Evolutionary conservation across 2,113 vertebrate species (phyloP).

Genomic region (Microcebus griseorufus): DNA sequence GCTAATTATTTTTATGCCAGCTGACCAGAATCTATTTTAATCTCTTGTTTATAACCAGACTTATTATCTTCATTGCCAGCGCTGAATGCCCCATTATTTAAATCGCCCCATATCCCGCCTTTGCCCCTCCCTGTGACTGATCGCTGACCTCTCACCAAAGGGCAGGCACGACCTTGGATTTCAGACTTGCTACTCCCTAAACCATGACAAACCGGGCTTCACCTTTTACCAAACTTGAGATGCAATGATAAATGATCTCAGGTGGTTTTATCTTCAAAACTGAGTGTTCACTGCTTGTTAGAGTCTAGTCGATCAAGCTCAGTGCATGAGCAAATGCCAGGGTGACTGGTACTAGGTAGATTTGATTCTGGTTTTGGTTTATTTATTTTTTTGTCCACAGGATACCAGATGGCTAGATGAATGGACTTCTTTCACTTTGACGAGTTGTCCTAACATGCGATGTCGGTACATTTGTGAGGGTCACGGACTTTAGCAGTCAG

Average conservation of each 20-base stretch:
- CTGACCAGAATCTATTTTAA: constrained; percentile 33
- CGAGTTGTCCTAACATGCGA: background rate
- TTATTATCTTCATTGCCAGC: background rate
- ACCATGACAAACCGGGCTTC: background rate
- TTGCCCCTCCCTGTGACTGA: background rate
- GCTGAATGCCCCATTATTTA: constrained; percentile 2
- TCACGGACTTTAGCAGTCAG: background rate
- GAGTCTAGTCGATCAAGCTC: background rate
- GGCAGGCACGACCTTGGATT: background rate
- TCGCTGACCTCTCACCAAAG: background rate
- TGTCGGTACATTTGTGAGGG: background rate
- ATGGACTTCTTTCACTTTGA: background rate
- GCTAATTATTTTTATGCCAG: constrained; percentile 50
- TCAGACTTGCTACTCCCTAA: background rate
- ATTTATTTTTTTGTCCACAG: background rate
- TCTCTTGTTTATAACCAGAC: constrained; percentile 45
- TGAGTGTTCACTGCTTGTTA: background rate
- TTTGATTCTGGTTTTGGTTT: background rate
- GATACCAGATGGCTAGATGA: background rate
- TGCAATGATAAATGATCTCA: accelerated
- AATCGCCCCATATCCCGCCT: background rate
- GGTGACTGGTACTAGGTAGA: background rate
- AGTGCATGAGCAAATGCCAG: background rate
- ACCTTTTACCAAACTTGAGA: background rate
- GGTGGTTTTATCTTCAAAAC: background rate